phyloP scores from a whole-genome alignment of 1,140 invertebrate genomes.

The Drosophila ananassae region DNA sequence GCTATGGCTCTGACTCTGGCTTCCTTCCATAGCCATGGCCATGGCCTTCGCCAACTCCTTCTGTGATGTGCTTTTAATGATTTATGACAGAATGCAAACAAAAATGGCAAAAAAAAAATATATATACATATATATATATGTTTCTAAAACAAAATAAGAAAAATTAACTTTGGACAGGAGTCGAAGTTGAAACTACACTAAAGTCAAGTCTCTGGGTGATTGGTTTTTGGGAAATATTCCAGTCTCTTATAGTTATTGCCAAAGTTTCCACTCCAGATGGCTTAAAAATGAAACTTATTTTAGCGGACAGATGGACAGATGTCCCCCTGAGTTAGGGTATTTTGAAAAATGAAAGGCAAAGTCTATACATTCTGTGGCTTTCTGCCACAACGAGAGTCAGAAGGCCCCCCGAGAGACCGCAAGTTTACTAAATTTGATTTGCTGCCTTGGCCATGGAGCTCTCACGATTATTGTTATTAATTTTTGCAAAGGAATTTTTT shows the following conservation, averaged over 20 bases:
- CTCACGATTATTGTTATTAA: slow-evolving; percentile 71
- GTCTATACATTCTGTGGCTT: slow-evolving; percentile 55
- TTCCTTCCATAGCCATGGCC: slow-evolving; percentile 1
- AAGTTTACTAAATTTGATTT: slow-evolving; percentile 60
- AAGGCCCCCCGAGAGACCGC: slow-evolving; percentile 41
- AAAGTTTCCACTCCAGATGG: too few relatives aligned
- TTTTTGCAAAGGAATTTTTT: slow-evolving; percentile 66
- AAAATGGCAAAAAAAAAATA: slow-evolving; percentile 27
- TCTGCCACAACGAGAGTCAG: too few relatives aligned
- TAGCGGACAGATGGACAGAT: too few relatives aligned
- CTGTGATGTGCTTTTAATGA: slow-evolving; percentile 59
- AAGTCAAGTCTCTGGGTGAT: too few relatives aligned
- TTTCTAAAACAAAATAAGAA: slow-evolving; percentile 22
- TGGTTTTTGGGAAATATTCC: too few relatives aligned
- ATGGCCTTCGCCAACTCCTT: slow-evolving; percentile 25
- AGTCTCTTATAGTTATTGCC: too few relatives aligned
- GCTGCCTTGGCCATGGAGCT: slow-evolving; percentile 16
- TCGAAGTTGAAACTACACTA: too few relatives aligned
- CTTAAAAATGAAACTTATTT: too few relatives aligned
- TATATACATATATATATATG: too few relatives aligned
- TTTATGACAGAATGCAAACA: slow-evolving; percentile 66
- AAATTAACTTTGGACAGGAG: background rate
- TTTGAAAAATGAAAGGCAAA: slow-evolving; percentile 12
- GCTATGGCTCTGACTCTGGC: too few relatives aligned
- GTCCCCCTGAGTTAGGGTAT: background rate